Base-by-base conservation (phyloP, 2,113 vertebrate species). In the Erinaceus europaeus region DNA sequence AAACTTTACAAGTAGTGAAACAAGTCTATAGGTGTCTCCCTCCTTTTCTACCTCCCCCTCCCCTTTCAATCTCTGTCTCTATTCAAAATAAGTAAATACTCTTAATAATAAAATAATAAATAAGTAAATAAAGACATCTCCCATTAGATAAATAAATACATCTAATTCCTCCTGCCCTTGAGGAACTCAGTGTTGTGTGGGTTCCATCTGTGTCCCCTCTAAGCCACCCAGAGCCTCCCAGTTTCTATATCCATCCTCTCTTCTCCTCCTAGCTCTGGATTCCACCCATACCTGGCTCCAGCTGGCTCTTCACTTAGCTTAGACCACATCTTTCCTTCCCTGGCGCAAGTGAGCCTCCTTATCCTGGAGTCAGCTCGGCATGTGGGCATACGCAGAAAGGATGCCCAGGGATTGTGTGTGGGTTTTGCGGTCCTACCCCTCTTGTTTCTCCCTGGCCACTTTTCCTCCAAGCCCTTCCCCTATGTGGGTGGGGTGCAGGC, bases 401-500 rank as follows among this genome's bases (percentile, higher is more conserved):
- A 23, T 15, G 27, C 4, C 20, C 25, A 18, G 20, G 9, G 7
- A 3, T 20, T 4, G 1, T 59, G 6, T 4, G 0, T 4, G 32
- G 13, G 13, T 34, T 15, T 21, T 29, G 32, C 48, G 67, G 67
- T 12, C 9, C 62, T n/a, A 11, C 15, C 4, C 21, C 36, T 20
- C 34, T 38, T 50, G 3, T 11, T 12, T 64, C 29, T 23, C 52
- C 52, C 48, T 15, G 12, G 38, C 4, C 20, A 18, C 15, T 32
- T 46, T 36, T 34, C 52, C n/a, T n/a, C 42, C 5, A 10, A 14
- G 50, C 25, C 25, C 36, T 64, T 79, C 76, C 38, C 59, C 20
- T 18, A 13, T 48, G 32, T 9, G 40, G 29, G 62, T n/a, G n/a
- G n/a, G n/a, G n/a, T n/a, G n/a, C 23, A 36, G 44, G n/a, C 29